Evolutionary conservation across 2,797 vertebrate genomes (phyloP).

Genomic region (Pogonophryne albipinna): DNA sequence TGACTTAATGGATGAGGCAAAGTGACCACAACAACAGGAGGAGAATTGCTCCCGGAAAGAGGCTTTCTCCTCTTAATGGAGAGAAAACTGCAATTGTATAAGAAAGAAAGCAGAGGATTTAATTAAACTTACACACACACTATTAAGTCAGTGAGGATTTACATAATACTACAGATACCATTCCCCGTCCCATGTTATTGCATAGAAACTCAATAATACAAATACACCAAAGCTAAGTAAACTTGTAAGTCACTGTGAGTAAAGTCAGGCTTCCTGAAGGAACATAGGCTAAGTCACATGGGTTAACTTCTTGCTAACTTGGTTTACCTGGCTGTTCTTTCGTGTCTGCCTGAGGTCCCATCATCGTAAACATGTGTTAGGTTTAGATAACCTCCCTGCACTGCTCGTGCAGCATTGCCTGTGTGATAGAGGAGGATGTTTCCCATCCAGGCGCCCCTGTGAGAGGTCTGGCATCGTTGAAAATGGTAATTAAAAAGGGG

Average conservation of each 20-base stretch:
- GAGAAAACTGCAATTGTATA: neutral
- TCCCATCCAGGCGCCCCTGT: constrained; percentile 38
- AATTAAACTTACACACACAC: neutral
- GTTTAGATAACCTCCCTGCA: constrained; percentile 46
- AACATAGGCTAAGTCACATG: neutral
- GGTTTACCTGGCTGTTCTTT: constrained; percentile 67
- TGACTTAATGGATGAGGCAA: constrained; percentile 47
- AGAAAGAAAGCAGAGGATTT: constrained; percentile 21
- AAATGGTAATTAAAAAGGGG: constrained; percentile 1
- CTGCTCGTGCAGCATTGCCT: constrained; percentile 33
- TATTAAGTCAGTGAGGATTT: neutral
- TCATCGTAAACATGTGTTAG: constrained; percentile 70
- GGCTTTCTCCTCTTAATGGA: constrained; percentile 28
- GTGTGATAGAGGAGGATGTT: constrained; percentile 45
- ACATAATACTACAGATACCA: neutral
- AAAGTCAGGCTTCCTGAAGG: neutral
- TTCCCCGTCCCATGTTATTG: neutral
- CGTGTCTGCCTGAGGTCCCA: constrained; percentile 70
- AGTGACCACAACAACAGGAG: constrained; percentile 42
- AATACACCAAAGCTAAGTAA: neutral
- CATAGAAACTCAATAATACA: neutral
- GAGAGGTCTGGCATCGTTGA: constrained; percentile 46
- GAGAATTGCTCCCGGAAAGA: constrained; percentile 23
- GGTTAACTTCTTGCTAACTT: neutral
- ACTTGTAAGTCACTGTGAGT: constrained; percentile 8